A percentile compares a stretch with the other conserved stretches of the same genome.
Evolutionary conservation across 2,888 invertebrate genomes (phyloP).

Genomic region (Tetragonula carbonaria): DNA sequence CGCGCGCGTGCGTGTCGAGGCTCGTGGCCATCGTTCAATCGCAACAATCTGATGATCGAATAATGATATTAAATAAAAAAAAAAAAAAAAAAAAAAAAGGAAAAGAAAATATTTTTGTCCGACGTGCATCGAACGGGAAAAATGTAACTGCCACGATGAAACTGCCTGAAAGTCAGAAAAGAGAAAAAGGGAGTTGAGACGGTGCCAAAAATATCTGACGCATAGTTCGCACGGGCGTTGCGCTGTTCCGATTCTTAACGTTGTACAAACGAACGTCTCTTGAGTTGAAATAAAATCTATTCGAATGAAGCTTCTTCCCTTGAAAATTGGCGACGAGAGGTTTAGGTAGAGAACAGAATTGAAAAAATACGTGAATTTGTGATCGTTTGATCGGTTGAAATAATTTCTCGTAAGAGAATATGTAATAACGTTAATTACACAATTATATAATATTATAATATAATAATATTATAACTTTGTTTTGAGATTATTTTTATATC

Average conservation of each 20-base stretch:
- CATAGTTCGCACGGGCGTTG: slow-evolving; percentile 31
- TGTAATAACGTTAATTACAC: neutral
- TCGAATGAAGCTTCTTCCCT: neutral
- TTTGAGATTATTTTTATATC: too few relatives aligned
- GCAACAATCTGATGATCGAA: slow-evolving; percentile 2
- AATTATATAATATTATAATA: too few relatives aligned
- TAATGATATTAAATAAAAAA: slow-evolving; percentile 28
- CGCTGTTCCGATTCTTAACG: slow-evolving; percentile 49
- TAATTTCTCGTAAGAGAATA: neutral
- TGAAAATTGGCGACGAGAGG: neutral
- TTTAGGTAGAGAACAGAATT: neutral
- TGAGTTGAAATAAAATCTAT: slow-evolving; percentile 61
- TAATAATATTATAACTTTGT: too few relatives aligned
- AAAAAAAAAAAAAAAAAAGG: slow-evolving; percentile 4
- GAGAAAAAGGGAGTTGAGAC: slow-evolving; percentile 29
- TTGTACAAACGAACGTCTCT: slow-evolving; percentile 37
- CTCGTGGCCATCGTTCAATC: slow-evolving; percentile 14
- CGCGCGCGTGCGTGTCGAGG: neutral
- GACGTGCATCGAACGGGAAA: slow-evolving; percentile 36
- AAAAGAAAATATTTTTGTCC: slow-evolving; percentile 49
- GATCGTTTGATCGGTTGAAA: neutral
- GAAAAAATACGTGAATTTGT: neutral
- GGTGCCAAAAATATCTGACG: slow-evolving; percentile 64
- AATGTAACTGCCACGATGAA: slow-evolving; percentile 28
- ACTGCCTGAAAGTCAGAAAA: slow-evolving; percentile 12